These are phyloP conservation scores for Nasonia oneida DNA, from an alignment of 2,888 invertebrate species.

Conservation along the genomic window DNA sequence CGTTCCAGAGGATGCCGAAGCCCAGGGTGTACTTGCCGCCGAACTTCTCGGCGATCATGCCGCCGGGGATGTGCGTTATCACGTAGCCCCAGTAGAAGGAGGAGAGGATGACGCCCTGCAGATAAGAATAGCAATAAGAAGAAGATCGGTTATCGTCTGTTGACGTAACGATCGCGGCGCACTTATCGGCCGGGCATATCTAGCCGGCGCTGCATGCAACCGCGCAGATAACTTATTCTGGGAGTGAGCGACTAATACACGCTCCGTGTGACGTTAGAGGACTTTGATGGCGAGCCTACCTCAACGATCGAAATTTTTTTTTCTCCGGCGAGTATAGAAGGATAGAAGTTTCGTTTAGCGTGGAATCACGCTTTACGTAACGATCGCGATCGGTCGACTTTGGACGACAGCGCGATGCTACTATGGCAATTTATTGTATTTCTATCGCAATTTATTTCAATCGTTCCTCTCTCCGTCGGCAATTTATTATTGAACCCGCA, in stretches of 20 bases:
- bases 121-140: neutral
- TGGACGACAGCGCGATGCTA: neutral
- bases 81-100: slow-evolving; percentile 92
- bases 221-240: neutral
- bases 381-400: neutral
- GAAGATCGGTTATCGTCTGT: neutral
- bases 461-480: neutral
- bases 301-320: neutral
- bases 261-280: neutral
- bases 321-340: no score
- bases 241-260: neutral
- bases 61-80: slow-evolving; percentile 89
- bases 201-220: neutral
- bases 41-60: slow-evolving; percentile 87
- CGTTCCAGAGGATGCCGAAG: slow-evolving; percentile 88
- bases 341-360: neutral
- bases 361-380: neutral
- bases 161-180: neutral
- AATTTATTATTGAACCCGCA: neutral
- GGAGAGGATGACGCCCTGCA: slow-evolving; percentile 86
- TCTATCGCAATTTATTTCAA: neutral
- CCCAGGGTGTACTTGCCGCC: slow-evolving; percentile 91
- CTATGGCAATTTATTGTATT: neutral
- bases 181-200: neutral
- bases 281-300: neutral